These are phyloP conservation scores for Callorhinus ursinus DNA, from an alignment of 2,113 vertebrate species.

Conservation along the genomic window DNA sequence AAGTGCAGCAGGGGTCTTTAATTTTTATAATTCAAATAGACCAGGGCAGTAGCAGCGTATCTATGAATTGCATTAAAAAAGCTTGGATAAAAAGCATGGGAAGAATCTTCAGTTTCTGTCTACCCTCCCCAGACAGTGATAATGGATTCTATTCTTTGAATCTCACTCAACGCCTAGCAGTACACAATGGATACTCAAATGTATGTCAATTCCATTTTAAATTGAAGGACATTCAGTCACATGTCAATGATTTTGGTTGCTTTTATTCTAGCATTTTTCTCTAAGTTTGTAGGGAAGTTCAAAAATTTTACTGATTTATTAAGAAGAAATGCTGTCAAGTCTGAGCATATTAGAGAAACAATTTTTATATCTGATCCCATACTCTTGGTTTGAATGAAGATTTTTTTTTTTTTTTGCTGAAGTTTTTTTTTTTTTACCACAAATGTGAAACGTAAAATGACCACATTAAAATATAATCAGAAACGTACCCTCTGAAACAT, in stretches of 20 bases:
- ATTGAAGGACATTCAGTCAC: neutral
- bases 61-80: neutral
- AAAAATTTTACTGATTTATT: neutral
- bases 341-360: neutral
- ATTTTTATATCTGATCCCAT: neutral
- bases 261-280: constrained; percentile 22
- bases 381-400: neutral
- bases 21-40: neutral
- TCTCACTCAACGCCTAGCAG: neutral
- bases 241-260: neutral
- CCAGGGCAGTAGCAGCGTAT: neutral
- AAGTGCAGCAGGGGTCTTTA: neutral
- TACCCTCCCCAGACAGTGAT: neutral
- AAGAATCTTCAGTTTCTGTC: neutral
- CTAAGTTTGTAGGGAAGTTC: neutral
- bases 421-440: neutral
- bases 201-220: neutral
- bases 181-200: neutral
- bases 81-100: neutral
- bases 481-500: neutral
- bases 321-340: neutral
- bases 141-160: neutral
- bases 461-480: neutral
- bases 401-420: neutral
- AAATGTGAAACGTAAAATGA: neutral